Percentiles rank a stretch among this genome's conserved stretches.
phyloP scores from a whole-genome alignment of 2,113 vertebrate genomes.

The Chionis minor region DNA sequence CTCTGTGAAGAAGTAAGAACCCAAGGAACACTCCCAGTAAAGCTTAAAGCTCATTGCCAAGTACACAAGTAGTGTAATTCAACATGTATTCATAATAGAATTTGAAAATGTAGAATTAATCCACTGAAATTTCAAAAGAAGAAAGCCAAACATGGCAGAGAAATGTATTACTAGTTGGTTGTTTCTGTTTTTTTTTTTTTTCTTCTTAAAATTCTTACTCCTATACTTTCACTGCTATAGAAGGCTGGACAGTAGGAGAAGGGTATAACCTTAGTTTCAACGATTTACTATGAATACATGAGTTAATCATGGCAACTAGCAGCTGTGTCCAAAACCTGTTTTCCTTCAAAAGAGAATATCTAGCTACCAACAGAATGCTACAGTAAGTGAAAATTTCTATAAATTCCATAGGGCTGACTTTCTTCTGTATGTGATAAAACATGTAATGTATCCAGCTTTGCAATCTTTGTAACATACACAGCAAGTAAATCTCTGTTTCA shows the following conservation, averaged over 20 bases:
- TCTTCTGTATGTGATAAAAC: not conserved
- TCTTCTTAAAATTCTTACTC: not conserved
- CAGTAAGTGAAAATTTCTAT: not conserved
- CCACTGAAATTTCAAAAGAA: not conserved
- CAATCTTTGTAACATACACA: not conserved
- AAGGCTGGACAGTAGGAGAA: not conserved
- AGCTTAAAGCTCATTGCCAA: not conserved
- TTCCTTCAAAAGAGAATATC: not conserved
- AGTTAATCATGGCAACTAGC: not conserved
- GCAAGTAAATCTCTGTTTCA: not conserved
- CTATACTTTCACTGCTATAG: not conserved
- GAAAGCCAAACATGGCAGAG: not conserved
- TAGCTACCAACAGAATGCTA: not conserved
- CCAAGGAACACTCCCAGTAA: not conserved
- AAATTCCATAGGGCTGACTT: not conserved
- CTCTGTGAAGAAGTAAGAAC: not conserved
- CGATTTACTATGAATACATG: not conserved
- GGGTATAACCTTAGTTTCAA: not conserved
- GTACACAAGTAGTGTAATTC: not conserved
- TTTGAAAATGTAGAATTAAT: not conserved
- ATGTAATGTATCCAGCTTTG: fast-evolving
- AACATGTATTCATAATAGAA: fast-evolving
- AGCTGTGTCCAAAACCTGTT: not conserved
- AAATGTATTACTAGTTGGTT: not conserved
- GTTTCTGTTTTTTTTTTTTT: too few relatives aligned